Base-by-base conservation (phyloP, 2,113 vertebrate genomes). In the Motacilla tschutschensis region DNA sequence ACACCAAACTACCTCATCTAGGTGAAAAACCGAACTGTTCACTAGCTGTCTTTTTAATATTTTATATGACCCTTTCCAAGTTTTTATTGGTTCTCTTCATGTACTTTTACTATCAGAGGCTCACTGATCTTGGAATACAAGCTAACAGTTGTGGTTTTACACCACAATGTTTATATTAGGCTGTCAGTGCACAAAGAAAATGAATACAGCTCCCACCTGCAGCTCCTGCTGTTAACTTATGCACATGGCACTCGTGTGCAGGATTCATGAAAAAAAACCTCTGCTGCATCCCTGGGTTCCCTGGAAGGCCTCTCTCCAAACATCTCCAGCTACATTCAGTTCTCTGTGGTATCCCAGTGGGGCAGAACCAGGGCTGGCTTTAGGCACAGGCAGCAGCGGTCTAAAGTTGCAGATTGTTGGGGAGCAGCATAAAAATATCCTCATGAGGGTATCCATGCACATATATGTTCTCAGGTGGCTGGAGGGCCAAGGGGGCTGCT, bases 71-170 rank as follows among this genome's bases (percentile, higher is more conserved):
- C 16, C 53, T 66, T 58, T 50, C 38, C 59, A 63, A 89, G 59
- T 59, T 69, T 75, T 83, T 72, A 17, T 58, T 72, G 46, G 51
- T 86, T 90, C 69, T 64, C 85, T 90, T 83, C 60, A 50, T 8
- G 74, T 47, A 77, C 51, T 92, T 71, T 72, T 54, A 79, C 69
- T 81, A 88, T 82, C 85, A 78, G 80, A 91, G 66, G 36, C 59
- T 92, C 64, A 59, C 60, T 84, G 87, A 92, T 79, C 83, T 79
- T 73, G 76, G 74, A 93, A 76, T 87, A 92, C 36, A 79, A 92
- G 69, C 63, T 78, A 93, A 86, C 35, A 14, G 89, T 77, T 93
- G 82, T 89, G 86, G 90, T 84, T 96, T 94, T 79, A 76, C 75
- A 47, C 17, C 55, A 69, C 92, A 86, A 78, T 91, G 79, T 92